Base-by-base conservation (phyloP, 2,113 vertebrate genomes). In the Octodon degus region DNA sequence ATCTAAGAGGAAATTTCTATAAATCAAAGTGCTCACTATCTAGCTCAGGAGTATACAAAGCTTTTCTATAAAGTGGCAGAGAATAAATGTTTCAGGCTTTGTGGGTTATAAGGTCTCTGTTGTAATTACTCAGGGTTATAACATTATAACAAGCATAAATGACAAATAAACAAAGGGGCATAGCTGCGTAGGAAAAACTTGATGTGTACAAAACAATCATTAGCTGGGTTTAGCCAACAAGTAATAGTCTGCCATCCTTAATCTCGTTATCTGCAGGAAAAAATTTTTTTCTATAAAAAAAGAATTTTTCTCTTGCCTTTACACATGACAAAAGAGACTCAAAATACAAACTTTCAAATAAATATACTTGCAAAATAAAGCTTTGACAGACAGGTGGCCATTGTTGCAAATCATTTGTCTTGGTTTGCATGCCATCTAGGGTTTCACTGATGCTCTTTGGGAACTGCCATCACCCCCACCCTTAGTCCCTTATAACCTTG, bases 1-100 rank as follows among this genome's bases (percentile, higher is more conserved):
- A 86, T 27, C 37, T 70, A 14, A 3, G 7, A 85, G 63, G 81
- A 9, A 68, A 68, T 13, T 60, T 76, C 87, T 84, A 19, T 8
- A 34, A 68, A 63, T 86, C 67, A 19, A 72, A 86, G 32, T 63
- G 12, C 5, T 47, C 84, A 53, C 63, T 90, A 13, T 87, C 5
- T 34, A 32, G 14, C 27, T 77, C 30, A 55, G 82, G 55, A 12
- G 5, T 55, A 82, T 60, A 8, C 17, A 77, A 34, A 10, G 14
- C 40, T n/a, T 90, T 86, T 83, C 47, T 82, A 13, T 37, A 79
- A 67, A 90, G 25, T 8, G 7, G 37, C 62, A 90, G 2, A 55
- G 6, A 84, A 24, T 37, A 80, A 89, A 50, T 94, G 72, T 81
- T 81, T 77, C 65, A 83, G 77, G 63, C 12, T 84, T 92, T 88